Evolutionary conservation across 2,113 vertebrate genomes (phyloP).

Genomic region (Poeciliopsis occidentalis): DNA sequence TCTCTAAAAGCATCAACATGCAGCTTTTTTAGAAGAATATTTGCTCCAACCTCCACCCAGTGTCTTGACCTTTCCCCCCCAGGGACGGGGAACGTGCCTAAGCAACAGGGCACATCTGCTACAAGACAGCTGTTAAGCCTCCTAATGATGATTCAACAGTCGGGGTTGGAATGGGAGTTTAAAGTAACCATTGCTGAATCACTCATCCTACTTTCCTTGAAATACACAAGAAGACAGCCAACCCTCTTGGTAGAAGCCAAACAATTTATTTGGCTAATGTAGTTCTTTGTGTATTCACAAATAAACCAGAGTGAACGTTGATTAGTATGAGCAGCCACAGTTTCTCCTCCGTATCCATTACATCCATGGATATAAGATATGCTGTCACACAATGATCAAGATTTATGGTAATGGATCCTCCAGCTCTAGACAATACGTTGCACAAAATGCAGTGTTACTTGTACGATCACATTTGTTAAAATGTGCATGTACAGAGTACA

Average conservation of each 20-base stretch:
- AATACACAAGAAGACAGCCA: constrained; percentile 39
- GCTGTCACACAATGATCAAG: constrained; percentile 63
- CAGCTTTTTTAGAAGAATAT: constrained; percentile 68
- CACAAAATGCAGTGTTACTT: constrained; percentile 18
- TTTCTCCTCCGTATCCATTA: constrained; percentile 57
- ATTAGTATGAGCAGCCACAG: constrained; percentile 40
- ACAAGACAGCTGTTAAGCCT: constrained; percentile 77
- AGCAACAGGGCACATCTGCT: constrained; percentile 79
- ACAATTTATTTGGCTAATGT: constrained; percentile 6
- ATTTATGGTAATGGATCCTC: constrained; percentile 65
- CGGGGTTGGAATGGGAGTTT: constrained; percentile 18
- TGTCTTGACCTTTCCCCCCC: constrained; percentile 70
- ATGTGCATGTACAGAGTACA: constrained; percentile 53
- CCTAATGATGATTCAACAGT: constrained; percentile 72
- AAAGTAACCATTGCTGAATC: constrained; percentile 61
- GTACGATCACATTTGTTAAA: constrained; percentile 25
- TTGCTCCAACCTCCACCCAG: constrained; percentile 60
- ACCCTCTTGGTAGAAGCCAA: constrained; percentile 7
- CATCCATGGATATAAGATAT: constrained; percentile 58
- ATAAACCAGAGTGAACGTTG: constrained; percentile 4
- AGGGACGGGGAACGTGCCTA: constrained; percentile 64
- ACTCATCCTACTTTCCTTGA: constrained; percentile 51
- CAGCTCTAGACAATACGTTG: constrained; percentile 13
- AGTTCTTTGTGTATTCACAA: constrained; percentile 7
- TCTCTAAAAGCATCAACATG: constrained; percentile 65